Evolutionary conservation across 2,113 vertebrate species (phyloP).

Genomic region (Proterorhinus semilunaris): DNA sequence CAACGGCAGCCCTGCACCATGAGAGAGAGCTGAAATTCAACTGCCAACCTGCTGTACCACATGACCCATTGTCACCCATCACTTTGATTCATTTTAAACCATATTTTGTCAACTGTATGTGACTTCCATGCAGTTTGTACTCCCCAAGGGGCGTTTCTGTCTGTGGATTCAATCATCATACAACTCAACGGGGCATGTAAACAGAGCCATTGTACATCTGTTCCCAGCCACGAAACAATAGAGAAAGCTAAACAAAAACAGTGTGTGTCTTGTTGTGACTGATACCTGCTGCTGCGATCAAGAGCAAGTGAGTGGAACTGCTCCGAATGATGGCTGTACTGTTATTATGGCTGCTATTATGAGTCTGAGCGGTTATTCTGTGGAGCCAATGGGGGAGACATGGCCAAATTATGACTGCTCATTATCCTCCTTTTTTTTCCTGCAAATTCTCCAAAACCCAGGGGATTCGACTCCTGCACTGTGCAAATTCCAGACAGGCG

Average conservation of each 20-base stretch:
- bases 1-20: too few species aligned
- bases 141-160: slow-evolving; percentile 28
- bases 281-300: slow-evolving; percentile 63
- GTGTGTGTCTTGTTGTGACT: slow-evolving; percentile 11
- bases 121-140: neutral
- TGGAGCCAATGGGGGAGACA: neutral
- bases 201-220: slow-evolving; percentile 34
- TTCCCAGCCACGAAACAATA: slow-evolving; percentile 51
- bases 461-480: slow-evolving; percentile 23
- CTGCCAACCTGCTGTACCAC: too few species aligned
- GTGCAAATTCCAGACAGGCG: slow-evolving; percentile 62
- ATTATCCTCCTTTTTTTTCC: neutral
- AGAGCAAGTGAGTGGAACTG: slow-evolving; percentile 25
- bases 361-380: neutral
- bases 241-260: slow-evolving; percentile 47
- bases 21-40: too few species aligned
- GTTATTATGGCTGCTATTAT: slow-evolving; percentile 34
- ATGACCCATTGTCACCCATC: neutral
- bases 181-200: slow-evolving; percentile 23
- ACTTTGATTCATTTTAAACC: neutral
- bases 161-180: slow-evolving; percentile 20
- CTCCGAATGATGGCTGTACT: slow-evolving; percentile 10
- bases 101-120: neutral
- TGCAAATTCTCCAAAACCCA: neutral
- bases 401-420: neutral